Percentiles rank a stretch among this genome's conserved stretches.
phyloP scores from a whole-genome alignment of 2,888 invertebrate genomes.

The Acrobasis repandana region DNA sequence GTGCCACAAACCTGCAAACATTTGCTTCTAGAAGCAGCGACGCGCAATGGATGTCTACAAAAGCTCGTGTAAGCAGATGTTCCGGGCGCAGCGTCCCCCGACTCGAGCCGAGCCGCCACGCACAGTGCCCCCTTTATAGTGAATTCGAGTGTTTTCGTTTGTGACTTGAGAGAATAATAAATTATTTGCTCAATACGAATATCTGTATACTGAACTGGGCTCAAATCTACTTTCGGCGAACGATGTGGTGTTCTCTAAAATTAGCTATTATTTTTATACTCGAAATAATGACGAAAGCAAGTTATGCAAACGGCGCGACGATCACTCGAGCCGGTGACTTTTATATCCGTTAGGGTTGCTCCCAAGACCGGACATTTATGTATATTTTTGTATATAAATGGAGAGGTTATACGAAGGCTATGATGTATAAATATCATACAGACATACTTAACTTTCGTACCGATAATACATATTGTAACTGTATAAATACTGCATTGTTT shows the following conservation, averaged over 20 bases:
- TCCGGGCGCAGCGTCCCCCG: not conserved
- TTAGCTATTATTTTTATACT: conserved; percentile 70
- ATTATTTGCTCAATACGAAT: conserved; percentile 54
- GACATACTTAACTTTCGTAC: conserved; percentile 55
- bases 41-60: not conserved
- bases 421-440: conserved; percentile 72
- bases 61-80: not conserved
- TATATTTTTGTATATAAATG: conserved; percentile 82
- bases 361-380: conserved; percentile 67
- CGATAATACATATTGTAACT: conserved; percentile 55
- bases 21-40: conserved; percentile 9
- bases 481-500: conserved; percentile 59
- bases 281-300: conserved; percentile 41
- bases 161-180: conserved; percentile 35
- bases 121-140: conserved; percentile 25
- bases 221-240: conserved; percentile 42
- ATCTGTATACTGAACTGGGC: conserved; percentile 38
- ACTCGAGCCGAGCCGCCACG: conserved; percentile 18
- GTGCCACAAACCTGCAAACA: conserved; percentile 3
- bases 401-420: conserved; percentile 64
- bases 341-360: conserved; percentile 47
- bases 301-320: conserved; percentile 40
- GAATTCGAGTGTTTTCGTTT: conserved; percentile 31
- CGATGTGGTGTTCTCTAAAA: conserved; percentile 48
- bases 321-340: conserved; percentile 50